A percentile compares a stretch with the other conserved stretches of the same genome.
phyloP scores from a whole-genome alignment of 1,140 invertebrate genomes.

The Saccostrea cuccullata region DNA sequence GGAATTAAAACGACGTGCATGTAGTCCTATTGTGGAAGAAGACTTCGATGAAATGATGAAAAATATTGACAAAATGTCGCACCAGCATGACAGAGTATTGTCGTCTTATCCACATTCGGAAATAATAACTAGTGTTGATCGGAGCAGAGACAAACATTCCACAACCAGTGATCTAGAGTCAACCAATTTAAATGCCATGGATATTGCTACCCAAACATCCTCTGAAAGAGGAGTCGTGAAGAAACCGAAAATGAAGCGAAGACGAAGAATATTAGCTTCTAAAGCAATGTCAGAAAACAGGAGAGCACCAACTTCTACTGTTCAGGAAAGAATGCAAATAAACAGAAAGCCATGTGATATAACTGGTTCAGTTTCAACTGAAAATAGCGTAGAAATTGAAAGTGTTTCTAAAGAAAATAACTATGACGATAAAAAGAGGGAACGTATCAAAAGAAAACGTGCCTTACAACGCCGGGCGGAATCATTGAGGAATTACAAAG shows the following conservation, averaged over 20 bases:
- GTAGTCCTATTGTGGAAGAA: slow-evolving; percentile 36
- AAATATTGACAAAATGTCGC: slow-evolving; percentile 6
- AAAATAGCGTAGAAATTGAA: not conserved
- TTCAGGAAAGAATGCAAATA: not conserved
- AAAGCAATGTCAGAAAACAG: not conserved
- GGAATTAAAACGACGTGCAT: not conserved
- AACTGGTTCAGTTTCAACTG: not conserved
- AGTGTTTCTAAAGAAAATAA: not conserved
- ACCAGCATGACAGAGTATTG: not conserved
- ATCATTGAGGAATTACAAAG: not conserved
- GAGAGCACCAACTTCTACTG: not conserved
- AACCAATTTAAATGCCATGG: not conserved
- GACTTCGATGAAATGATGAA: slow-evolving; percentile 8
- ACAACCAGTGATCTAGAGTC: not conserved
- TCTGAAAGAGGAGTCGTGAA: not conserved
- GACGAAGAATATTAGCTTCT: slow-evolving; percentile 1
- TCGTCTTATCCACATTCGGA: not conserved
- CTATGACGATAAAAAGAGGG: not conserved
- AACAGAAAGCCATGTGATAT: not conserved
- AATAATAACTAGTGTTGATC: not conserved
- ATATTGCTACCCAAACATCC: not conserved
- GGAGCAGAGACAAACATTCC: not conserved
- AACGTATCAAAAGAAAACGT: not conserved
- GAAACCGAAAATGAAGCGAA: not conserved
- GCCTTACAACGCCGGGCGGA: not conserved